Conservation (phyloP, 2,888 invertebrate genomes). For the Conomelus anceps region DNA sequence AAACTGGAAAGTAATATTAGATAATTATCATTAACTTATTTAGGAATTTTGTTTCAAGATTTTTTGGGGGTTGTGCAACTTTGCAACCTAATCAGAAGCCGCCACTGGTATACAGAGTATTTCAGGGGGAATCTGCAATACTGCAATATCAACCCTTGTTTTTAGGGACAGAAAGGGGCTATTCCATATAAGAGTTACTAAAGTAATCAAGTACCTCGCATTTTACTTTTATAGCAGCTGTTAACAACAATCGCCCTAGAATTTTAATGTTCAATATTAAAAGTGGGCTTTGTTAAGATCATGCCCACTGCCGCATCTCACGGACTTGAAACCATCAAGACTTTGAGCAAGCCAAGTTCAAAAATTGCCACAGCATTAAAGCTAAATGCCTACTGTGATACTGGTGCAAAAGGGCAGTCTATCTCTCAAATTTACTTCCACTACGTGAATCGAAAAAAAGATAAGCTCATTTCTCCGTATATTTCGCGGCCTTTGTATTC, state of each 20-base stretch:
- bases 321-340: background rate
- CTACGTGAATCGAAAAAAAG: background rate
- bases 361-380: background rate
- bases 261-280: background rate
- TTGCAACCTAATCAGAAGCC: too few species aligned
- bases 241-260: too few species aligned
- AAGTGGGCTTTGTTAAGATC: background rate
- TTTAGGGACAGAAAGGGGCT: background rate
- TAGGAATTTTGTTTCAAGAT: too few species aligned
- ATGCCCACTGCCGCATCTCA: background rate
- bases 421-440: background rate
- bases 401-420: background rate
- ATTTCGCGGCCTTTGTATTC: background rate
- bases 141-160: too few species aligned
- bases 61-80: too few species aligned
- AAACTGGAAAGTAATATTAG: too few species aligned
- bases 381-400: background rate
- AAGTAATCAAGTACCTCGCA: background rate
- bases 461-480: background rate
- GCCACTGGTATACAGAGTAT: too few species aligned
- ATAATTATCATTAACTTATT: too few species aligned
- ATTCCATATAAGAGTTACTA: background rate
- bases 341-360: background rate
- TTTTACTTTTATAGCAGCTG: background rate
- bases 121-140: too few species aligned